Conservation (phyloP, 2,113 vertebrate species). For the Sphyrna mokarran region DNA sequence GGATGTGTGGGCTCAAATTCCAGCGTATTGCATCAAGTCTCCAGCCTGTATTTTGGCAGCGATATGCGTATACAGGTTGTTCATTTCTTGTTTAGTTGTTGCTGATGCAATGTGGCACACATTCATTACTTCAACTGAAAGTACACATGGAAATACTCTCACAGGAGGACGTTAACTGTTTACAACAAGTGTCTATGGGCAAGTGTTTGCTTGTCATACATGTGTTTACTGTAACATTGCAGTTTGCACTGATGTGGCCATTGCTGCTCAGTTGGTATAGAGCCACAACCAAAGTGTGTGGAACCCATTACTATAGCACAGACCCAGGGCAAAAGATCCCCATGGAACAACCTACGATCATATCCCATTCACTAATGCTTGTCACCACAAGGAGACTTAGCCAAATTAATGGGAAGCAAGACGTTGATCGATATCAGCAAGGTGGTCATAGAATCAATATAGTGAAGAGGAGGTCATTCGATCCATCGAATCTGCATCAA, state of each 20-base stretch:
- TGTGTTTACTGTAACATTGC: not conserved
- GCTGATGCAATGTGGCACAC: not conserved
- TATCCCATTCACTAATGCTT: not conserved
- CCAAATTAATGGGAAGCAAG: not conserved
- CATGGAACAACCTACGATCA: not conserved
- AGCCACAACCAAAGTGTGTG: not conserved
- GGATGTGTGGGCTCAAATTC: not conserved
- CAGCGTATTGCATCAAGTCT: not conserved
- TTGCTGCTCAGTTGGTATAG: not conserved
- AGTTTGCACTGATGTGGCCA: not conserved
- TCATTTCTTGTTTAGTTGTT: not conserved
- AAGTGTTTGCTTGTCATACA: not conserved
- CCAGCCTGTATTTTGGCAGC: not conserved
- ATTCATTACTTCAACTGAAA: not conserved
- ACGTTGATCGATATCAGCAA: not conserved
- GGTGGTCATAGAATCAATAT: not conserved
- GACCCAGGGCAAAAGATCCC: not conserved
- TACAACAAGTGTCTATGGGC: not conserved
- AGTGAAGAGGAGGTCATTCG: no score
- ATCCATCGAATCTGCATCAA: no score
- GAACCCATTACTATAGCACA: not conserved
- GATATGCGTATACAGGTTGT: not conserved
- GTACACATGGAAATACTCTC: not conserved
- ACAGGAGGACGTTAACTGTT: not conserved
- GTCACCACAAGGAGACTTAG: not conserved